These are phyloP conservation scores for Carcinoscorpius rotundicauda DNA, from an alignment of 1,140 invertebrate species.

Conservation along the genomic window DNA sequence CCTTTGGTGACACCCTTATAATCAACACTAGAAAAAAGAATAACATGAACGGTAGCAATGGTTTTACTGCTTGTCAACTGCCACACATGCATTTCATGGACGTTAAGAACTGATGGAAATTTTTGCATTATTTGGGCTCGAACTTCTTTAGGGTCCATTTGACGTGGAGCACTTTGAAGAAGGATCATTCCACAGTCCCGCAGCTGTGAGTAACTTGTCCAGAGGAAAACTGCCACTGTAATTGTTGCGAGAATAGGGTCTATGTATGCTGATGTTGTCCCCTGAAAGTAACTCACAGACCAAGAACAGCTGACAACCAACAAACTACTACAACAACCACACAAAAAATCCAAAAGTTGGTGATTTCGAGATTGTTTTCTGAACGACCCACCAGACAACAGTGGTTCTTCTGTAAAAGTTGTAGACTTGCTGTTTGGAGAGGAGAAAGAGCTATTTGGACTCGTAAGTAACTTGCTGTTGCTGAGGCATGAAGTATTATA, in stretches of 20 bases:
- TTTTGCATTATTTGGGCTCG: conserved; percentile 57
- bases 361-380: conserved; percentile 16
- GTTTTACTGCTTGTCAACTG: conserved; percentile 82
- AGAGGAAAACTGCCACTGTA: conserved; percentile 52
- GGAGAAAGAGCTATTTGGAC: no score
- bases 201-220: conserved; percentile 32
- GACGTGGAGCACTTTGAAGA: conserved; percentile 64
- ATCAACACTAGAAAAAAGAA: conserved; percentile 46
- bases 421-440: no score
- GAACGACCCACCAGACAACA: no score
- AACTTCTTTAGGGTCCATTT: conserved; percentile 73
- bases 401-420: no score
- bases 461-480: no score
- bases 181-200: conserved; percentile 63
- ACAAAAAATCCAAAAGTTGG: conserved; percentile 13
- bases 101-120: conserved; percentile 68
- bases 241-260: conserved; percentile 44
- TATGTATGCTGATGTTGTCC: no score
- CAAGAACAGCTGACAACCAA: no score
- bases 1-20: conserved; percentile 87
- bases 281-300: no score
- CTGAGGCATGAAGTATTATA: no score
- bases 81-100: conserved; percentile 93
- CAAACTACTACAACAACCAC: conserved; percentile 22
- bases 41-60: conserved; percentile 84